Conservation (phyloP, 2,888 invertebrate genomes). For the Parnassius smintheus region DNA sequence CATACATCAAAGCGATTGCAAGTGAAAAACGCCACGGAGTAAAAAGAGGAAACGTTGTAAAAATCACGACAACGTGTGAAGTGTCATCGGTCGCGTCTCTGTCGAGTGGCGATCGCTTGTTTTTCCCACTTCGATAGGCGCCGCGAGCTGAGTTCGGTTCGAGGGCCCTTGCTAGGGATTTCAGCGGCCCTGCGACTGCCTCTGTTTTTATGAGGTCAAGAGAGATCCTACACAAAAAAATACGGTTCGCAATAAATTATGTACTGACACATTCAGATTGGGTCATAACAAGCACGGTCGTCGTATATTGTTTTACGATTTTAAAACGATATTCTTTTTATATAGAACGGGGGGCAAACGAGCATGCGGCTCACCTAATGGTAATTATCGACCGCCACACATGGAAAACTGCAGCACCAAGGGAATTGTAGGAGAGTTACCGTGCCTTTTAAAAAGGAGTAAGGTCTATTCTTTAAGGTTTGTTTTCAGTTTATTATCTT, state of each 20-base stretch:
- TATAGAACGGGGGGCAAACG: no score
- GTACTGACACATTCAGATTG: slow-evolving; percentile 80
- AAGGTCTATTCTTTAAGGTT: no score
- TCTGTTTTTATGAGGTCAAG: slow-evolving; percentile 80
- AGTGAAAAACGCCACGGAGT: slow-evolving; percentile 64
- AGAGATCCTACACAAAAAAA: slow-evolving; percentile 77
- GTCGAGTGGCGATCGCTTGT: slow-evolving; percentile 79
- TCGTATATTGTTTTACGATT: slow-evolving; percentile 66
- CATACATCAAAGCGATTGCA: slow-evolving; percentile 73
- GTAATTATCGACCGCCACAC: no score
- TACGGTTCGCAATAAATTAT: slow-evolving; percentile 74
- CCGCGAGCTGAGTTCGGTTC: slow-evolving; percentile 59
- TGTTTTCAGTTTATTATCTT: no score
- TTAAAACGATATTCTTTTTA: slow-evolving; percentile 30
- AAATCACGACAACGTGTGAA: slow-evolving; percentile 79
- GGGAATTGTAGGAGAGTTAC: no score
- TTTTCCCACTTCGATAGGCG: slow-evolving; percentile 76
- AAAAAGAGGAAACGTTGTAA: slow-evolving; percentile 73
- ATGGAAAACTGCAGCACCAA: no score
- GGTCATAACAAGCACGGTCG: slow-evolving; percentile 74
- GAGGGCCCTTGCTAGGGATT: slow-evolving; percentile 67
- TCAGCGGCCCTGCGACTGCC: slow-evolving; percentile 58
- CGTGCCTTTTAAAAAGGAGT: no score
- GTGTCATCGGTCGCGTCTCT: slow-evolving; percentile 72
- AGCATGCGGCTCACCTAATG: no score